phyloP scores from a whole-genome alignment of 2,797 vertebrate species.

The Notolabrus celidotus region DNA sequence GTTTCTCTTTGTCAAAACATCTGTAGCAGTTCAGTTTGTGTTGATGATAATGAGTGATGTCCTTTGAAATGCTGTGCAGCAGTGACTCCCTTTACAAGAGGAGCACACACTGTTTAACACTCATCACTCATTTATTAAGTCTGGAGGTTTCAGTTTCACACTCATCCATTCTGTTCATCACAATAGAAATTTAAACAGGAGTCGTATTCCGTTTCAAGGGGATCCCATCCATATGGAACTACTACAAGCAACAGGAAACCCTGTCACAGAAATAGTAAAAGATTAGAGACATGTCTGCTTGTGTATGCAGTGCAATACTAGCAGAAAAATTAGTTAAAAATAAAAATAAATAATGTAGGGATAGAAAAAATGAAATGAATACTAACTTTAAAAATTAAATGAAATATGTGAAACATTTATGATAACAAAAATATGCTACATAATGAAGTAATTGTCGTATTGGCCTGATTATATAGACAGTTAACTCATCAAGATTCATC shows the following conservation, averaged over 20 bases:
- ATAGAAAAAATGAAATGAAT: too few species aligned
- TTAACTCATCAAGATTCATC: too few species aligned
- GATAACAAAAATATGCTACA: too few species aligned
- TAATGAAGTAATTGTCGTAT: too few species aligned
- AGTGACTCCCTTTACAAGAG: conserved; percentile 18
- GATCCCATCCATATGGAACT: conserved; percentile 16
- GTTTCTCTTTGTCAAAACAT: background rate
- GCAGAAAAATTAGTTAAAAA: too few species aligned
- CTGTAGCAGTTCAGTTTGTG: background rate
- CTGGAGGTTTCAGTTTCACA: conserved; percentile 30
- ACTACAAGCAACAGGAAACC: background rate
- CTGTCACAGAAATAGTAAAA: background rate
- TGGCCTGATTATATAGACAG: too few species aligned
- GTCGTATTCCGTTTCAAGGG: conserved; percentile 18
- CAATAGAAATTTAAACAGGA: conserved; percentile 29
- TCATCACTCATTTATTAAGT: conserved; percentile 40
- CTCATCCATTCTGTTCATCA: conserved; percentile 24
- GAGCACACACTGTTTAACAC: conserved; percentile 30
- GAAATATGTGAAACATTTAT: too few species aligned
- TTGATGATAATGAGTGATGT: background rate
- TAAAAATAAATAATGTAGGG: too few species aligned
- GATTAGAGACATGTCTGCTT: too few species aligned
- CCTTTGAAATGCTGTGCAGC: conserved; percentile 13
- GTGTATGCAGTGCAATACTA: too few species aligned
- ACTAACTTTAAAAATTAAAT: too few species aligned